A percentile compares a stretch with the other conserved stretches of the same genome.
Evolutionary conservation across 2,888 invertebrate species (phyloP).

Genomic region (Apotomis turbidana): DNA sequence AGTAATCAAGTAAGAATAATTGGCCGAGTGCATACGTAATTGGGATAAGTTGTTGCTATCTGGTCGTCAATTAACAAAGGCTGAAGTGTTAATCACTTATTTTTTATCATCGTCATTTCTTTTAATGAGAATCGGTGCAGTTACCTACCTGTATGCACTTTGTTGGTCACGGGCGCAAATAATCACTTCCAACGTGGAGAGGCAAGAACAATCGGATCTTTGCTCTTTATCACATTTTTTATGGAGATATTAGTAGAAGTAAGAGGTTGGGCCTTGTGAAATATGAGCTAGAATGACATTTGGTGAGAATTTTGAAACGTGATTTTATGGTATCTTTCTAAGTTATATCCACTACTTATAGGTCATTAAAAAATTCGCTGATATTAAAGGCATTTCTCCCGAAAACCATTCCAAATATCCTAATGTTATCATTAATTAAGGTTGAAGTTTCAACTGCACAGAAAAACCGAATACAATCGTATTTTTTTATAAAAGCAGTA

Average conservation of each 20-base stretch:
- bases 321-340: too few relatives aligned
- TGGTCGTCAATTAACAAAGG: conserved; percentile 4
- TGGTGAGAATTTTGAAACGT: too few relatives aligned
- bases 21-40: conserved; percentile 39
- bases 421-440: too few relatives aligned
- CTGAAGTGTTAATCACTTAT: background rate
- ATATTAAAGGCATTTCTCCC: too few relatives aligned
- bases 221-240: background rate
- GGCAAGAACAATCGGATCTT: background rate
- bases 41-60: conserved; percentile 19
- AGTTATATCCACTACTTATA: too few relatives aligned
- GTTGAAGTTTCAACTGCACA: too few relatives aligned
- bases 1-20: conserved; percentile 45
- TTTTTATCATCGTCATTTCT: background rate
- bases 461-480: too few relatives aligned
- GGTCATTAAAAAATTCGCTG: too few relatives aligned
- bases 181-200: background rate
- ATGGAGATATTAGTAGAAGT: background rate
- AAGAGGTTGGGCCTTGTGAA: background rate
- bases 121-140: background rate
- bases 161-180: background rate
- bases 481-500: too few relatives aligned
- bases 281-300: too few relatives aligned
- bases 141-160: background rate
- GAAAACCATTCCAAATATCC: too few relatives aligned